Base-by-base conservation (phyloP, 2,113 vertebrate genomes). In the Rhinoderma darwinii region DNA sequence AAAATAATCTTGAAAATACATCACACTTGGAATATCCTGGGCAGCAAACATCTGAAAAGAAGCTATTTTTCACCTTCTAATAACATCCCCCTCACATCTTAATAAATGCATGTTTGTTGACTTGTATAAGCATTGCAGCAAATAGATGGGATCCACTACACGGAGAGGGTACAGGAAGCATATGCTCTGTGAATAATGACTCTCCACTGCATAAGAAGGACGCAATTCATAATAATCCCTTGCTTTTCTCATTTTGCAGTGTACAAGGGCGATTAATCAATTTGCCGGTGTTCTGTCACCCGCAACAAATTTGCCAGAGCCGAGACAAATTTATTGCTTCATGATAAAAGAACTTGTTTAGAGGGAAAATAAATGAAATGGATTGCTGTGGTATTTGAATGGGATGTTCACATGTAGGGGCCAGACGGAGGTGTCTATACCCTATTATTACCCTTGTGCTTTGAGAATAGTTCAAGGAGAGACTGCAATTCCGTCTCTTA, bases 281-380 rank as follows among this genome's bases (percentile, higher is more conserved):
- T 96, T 96, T 96, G 94, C 93, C n/a, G 93, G 92, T 95, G 95
- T 95, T 95, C 94, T 96, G 95, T 96, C 95, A 95, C 95, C 94
- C 93, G 90, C 94, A 95, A 96, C 95, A 96, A 95, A 96, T 96
- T 87, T 96, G 94, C 95, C 93, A 94, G 92, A 94, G 95, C 94
- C 91, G 92, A 96, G 95, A 96, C 94, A 96, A 96, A 96, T 96
- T 96, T 96, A 96, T 96, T 96, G 95, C 95, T 95, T 95, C 94
- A 96, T 96, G 95, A 96, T 96, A 96, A 96, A 96, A 96, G 95
- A 95, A 96, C 95, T 96, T 95, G 95, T 96, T 96, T 96, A 94
- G 85, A 94, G 93, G 93, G 92, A 94, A 96, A 96, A 96, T 95
- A 96, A 96, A 95, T 96, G 95, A 96, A 95, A 95, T 95, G 93